Conservation (phyloP, 2,888 invertebrate genomes). For the Brenthis ino region DNA sequence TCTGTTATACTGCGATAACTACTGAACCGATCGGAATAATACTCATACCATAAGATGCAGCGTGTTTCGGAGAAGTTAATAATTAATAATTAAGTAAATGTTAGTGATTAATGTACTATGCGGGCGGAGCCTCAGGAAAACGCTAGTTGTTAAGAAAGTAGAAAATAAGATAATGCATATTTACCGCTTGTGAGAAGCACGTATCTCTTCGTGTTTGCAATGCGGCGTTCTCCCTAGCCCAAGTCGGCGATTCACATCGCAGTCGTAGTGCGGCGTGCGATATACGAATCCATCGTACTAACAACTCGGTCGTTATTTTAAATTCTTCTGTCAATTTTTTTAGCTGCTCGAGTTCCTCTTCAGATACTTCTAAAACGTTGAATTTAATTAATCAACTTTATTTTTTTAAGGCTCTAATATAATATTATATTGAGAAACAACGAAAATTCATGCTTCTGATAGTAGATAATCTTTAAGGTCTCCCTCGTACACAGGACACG, state of each 20-base stretch:
- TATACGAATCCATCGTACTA: conserved; percentile 77
- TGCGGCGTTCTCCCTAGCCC: conserved; percentile 86
- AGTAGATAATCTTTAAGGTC: too few species aligned
- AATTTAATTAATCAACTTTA: background rate
- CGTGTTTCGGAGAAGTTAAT: too few species aligned
- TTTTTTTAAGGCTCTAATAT: background rate
- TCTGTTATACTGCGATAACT: too few species aligned
- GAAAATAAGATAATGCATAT: background rate
- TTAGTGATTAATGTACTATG: too few species aligned
- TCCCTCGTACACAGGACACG: too few species aligned
- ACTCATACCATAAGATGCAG: too few species aligned
- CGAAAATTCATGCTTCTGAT: too few species aligned
- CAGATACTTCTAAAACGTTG: conserved; percentile 43
- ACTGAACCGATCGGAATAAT: too few species aligned
- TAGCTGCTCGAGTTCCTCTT: conserved; percentile 83
- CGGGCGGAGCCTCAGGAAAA: too few species aligned
- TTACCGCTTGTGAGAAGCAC: conserved; percentile 95
- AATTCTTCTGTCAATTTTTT: conserved; percentile 90
- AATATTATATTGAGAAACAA: too few species aligned
- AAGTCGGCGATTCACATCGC: conserved; percentile 89
- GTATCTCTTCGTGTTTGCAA: conserved; percentile 91
- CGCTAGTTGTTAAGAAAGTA: too few species aligned
- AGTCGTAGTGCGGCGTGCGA: conserved; percentile 92
- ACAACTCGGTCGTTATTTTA: conserved; percentile 90
- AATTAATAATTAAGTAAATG: too few species aligned